A percentile compares a stretch with the other conserved stretches of the same genome.
Conservation (phyloP, 2,113 vertebrate species). For the Polypterus bichir region DNA sequence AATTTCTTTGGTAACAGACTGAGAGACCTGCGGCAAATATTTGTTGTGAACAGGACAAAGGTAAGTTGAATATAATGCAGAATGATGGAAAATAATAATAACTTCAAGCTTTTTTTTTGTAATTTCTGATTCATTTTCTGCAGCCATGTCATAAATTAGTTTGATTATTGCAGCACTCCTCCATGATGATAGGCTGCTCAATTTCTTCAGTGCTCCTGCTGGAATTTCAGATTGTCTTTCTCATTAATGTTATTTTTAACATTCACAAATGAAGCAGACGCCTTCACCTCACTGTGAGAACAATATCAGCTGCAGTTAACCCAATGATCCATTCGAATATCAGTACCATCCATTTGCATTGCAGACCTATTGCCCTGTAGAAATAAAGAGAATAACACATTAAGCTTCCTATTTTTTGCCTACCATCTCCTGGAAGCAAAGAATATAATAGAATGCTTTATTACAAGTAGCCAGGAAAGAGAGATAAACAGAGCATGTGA, state of each 20-base stretch:
- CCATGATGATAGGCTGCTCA: not conserved
- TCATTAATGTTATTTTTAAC: not conserved
- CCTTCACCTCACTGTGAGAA: not conserved
- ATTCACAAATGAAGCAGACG: not conserved
- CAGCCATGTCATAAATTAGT: not conserved
- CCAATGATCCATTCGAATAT: not conserved
- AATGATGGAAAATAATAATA: conserved; percentile 1
- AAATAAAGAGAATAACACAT: conserved; percentile 1
- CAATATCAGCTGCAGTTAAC: not conserved
- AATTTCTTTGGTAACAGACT: not conserved
- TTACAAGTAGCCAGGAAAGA: too few species aligned
- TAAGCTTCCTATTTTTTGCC: not conserved
- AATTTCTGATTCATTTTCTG: not conserved
- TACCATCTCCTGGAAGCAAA: not conserved
- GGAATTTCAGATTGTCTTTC: conserved; percentile 1
- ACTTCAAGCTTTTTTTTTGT: not conserved
- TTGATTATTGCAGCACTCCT: conserved; percentile 5
- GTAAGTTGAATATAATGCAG: not conserved
- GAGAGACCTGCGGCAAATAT: not conserved
- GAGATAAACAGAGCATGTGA: too few species aligned
- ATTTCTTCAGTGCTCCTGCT: not conserved
- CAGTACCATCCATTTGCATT: conserved; percentile 1
- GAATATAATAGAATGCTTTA: not conserved
- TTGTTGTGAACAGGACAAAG: not conserved
- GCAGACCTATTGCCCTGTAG: not conserved